Conservation (phyloP, 2,888 invertebrate species). For the Drosophila robusta region DNA sequence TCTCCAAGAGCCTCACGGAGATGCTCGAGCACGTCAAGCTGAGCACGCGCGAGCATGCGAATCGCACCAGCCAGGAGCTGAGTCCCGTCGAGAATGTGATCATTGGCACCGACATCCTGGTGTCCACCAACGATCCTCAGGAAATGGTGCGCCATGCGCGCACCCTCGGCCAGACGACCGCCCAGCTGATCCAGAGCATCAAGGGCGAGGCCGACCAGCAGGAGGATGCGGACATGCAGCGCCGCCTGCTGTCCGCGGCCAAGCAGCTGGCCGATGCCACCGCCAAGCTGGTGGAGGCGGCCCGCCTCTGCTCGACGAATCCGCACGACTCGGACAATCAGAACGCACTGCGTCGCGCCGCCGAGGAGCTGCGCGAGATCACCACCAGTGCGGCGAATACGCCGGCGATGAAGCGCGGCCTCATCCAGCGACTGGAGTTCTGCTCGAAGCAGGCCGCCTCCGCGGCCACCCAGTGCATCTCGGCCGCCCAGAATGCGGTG, state of each 20-base stretch:
- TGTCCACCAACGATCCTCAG: slow-evolving; percentile 93
- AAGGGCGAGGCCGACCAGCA: slow-evolving; percentile 97
- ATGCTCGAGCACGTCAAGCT: slow-evolving; percentile 95
- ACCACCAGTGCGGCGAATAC: slow-evolving; percentile 93
- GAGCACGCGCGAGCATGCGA: slow-evolving; percentile 88
- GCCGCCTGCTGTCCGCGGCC: slow-evolving; percentile 96
- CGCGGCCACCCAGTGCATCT: slow-evolving; percentile 95
- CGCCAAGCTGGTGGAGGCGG: slow-evolving; percentile 98
- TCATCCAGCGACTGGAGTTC: slow-evolving; percentile 89
- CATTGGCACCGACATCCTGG: slow-evolving; percentile 94
- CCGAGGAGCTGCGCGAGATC: slow-evolving; percentile 96
- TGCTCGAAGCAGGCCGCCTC: slow-evolving; percentile 94
- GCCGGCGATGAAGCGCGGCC: slow-evolving; percentile 90
- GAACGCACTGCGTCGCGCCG: slow-evolving; percentile 93
- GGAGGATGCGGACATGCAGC: slow-evolving; percentile 94
- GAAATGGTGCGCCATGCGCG: slow-evolving; percentile 98
- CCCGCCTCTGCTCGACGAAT: slow-evolving; percentile 94
- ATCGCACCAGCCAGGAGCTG: slow-evolving; percentile 89
- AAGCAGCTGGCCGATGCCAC: slow-evolving; percentile 98
- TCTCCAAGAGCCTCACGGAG: slow-evolving; percentile 94
- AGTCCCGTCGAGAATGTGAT: slow-evolving; percentile 95
- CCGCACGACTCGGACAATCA: slow-evolving; percentile 94
- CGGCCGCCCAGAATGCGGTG: slow-evolving; percentile 93
- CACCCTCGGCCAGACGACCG: slow-evolving; percentile 96
- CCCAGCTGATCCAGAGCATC: slow-evolving; percentile 96